A percentile compares a stretch with the other conserved stretches of the same genome.
Conservation (phyloP, 2,797 vertebrate genomes). For the Onychomys leucogaster region DNA sequence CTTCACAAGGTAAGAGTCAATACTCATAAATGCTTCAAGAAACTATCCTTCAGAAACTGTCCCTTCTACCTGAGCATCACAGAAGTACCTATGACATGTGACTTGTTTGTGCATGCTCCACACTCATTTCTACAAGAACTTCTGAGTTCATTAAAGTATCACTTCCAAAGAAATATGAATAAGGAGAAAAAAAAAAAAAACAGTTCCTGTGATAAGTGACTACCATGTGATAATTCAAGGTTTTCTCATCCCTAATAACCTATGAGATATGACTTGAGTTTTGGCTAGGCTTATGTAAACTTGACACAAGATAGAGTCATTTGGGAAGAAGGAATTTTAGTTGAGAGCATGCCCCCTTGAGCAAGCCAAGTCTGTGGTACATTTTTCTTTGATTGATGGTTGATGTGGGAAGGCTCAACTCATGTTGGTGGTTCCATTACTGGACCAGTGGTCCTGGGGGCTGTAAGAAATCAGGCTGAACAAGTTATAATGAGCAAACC, state of each 20-base stretch:
- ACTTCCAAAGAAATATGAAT: background rate
- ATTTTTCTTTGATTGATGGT: background rate
- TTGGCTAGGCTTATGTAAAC: background rate
- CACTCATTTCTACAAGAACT: background rate
- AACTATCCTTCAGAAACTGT: background rate
- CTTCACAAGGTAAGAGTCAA: background rate
- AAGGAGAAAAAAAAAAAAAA: background rate
- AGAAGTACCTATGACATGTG: background rate
- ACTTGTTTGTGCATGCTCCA: background rate
- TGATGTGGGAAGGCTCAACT: background rate
- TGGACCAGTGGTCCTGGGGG: background rate
- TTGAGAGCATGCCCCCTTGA: background rate
- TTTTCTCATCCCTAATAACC: background rate
- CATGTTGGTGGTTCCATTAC: background rate
- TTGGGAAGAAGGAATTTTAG: background rate
- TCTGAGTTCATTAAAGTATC: background rate
- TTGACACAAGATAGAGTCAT: background rate
- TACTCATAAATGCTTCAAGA: rapidly evolving
- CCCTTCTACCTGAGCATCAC: background rate
- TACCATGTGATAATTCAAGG: background rate
- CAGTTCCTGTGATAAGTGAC: background rate
- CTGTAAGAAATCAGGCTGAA: background rate
- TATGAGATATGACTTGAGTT: background rate
- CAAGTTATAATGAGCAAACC: background rate
- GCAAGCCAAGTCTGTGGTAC: background rate